phyloP scores from a whole-genome alignment of 1,140 invertebrate genomes.

The Eciton burchellii region DNA sequence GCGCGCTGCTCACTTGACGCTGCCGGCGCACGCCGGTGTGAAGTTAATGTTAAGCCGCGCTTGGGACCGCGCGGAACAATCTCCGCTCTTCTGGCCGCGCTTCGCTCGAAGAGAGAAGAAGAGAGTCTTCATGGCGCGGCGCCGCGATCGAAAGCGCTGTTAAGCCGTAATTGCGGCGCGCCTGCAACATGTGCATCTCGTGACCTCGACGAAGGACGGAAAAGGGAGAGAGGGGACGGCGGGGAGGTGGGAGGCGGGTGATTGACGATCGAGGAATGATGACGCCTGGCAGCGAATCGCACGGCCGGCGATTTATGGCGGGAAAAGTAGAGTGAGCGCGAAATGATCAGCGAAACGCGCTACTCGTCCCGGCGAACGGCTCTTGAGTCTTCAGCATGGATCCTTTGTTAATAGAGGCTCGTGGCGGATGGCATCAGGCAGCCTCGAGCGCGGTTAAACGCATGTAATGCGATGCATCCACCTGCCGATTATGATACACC shows the following conservation, averaged over 20 bases:
- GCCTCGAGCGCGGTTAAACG: too few species aligned
- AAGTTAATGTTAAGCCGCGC: conserved; percentile 26
- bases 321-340: background rate
- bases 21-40: conserved; percentile 34
- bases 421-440: too few species aligned
- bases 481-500: too few species aligned
- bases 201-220: background rate
- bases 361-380: too few species aligned
- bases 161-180: conserved; percentile 31
- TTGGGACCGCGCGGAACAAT: conserved; percentile 5
- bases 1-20: conserved; percentile 13
- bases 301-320: conserved; percentile 6
- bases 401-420: too few species aligned
- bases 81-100: background rate
- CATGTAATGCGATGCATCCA: too few species aligned
- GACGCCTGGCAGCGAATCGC: conserved; percentile 3
- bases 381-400: too few species aligned
- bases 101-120: background rate
- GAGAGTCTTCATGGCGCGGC: conserved; percentile 27
- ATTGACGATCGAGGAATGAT: conserved; percentile 35
- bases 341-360: too few species aligned
- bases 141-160: conserved; percentile 31
- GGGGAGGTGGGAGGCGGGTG: too few species aligned
- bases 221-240: background rate
- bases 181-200: conserved; percentile 14